These are phyloP conservation scores for Aphodius granarius DNA, from an alignment of 2,888 invertebrate genomes.

Conservation along the genomic window DNA sequence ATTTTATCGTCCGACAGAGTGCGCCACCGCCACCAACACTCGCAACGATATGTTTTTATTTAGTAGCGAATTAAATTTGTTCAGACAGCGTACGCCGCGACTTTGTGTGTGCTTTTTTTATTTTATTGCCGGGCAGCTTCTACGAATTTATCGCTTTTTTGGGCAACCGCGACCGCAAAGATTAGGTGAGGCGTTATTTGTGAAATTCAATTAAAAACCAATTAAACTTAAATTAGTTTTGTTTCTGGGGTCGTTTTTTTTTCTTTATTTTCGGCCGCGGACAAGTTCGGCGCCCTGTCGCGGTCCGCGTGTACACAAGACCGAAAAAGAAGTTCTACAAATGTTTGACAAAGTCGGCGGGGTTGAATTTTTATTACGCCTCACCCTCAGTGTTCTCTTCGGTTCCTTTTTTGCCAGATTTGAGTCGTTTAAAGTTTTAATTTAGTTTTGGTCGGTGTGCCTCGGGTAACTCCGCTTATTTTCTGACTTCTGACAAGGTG, in stretches of 20 bases:
- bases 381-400: background rate
- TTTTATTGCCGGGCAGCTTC: background rate
- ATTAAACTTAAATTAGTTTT: conserved; percentile 26
- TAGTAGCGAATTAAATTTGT: background rate
- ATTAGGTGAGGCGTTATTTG: conserved; percentile 14
- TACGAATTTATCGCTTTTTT: conserved; percentile 8
- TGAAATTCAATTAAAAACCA: conserved; percentile 25
- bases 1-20: background rate
- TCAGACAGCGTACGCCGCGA: background rate
- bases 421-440: background rate
- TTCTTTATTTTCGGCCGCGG: background rate
- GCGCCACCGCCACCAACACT: background rate
- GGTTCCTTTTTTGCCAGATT: background rate
- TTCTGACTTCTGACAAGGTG: too few relatives aligned
- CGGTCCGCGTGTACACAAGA: background rate
- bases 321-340: background rate
- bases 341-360: background rate
- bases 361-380: background rate
- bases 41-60: background rate
- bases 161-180: conserved; percentile 9
- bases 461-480: too few relatives aligned
- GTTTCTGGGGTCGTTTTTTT: conserved; percentile 4
- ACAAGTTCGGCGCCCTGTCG: background rate
- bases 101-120: background rate
- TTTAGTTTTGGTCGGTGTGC: background rate